Percentiles rank a stretch among this genome's conserved stretches.
phyloP scores from a whole-genome alignment of 2,888 invertebrate species.

The Drosophila leonis region DNA sequence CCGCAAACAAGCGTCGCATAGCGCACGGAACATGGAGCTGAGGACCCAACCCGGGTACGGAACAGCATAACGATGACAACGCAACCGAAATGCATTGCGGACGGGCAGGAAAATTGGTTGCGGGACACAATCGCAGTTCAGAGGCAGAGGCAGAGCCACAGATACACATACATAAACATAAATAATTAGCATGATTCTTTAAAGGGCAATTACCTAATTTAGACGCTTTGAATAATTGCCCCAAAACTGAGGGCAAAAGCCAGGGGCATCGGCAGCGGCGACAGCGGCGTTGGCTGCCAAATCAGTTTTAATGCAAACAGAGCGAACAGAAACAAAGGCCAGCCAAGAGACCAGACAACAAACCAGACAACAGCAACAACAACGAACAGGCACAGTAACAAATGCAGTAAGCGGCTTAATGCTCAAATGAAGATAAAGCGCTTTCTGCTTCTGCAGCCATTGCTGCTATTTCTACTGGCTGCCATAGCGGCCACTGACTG shows the following conservation, averaged over 20 bases:
- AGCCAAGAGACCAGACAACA: conserved; percentile 15
- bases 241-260: conserved; percentile 22
- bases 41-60: background rate
- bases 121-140: conserved; percentile 14
- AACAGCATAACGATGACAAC: conserved; percentile 38
- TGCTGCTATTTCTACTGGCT: conserved; percentile 7
- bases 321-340: conserved; percentile 2
- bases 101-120: background rate
- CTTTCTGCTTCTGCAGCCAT: conserved; percentile 49
- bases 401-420: conserved; percentile 81
- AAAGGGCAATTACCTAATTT: conserved; percentile 83
- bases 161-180: conserved; percentile 68
- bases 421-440: conserved; percentile 78
- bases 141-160: conserved; percentile 12
- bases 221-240: conserved; percentile 82
- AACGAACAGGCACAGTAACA: conserved; percentile 32
- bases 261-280: conserved; percentile 4
- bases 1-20: conserved; percentile 70
- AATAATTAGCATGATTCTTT: conserved; percentile 81
- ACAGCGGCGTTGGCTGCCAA: conserved; percentile 36
- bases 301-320: conserved; percentile 66
- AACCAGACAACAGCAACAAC: conserved; percentile 31
- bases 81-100: conserved; percentile 58
- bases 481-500: background rate
- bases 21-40: conserved; percentile 14